These are phyloP conservation scores for Gymnobelideus leadbeateri DNA, from an alignment of 2,113 vertebrate species.

Conservation along the genomic window DNA sequence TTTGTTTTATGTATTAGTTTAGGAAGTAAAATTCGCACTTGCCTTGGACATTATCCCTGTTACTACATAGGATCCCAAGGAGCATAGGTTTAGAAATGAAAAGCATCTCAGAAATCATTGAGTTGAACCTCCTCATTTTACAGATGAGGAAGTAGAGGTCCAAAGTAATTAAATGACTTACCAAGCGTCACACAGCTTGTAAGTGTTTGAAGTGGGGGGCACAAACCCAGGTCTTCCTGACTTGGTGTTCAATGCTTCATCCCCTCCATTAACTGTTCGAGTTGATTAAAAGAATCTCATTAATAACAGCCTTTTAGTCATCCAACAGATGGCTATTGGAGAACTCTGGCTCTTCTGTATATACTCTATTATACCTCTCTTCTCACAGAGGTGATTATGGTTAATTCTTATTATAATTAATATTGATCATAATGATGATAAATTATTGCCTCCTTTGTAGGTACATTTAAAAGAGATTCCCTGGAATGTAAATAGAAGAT, in stretches of 20 bases:
- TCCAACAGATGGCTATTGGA: background rate
- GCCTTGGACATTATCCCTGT: background rate
- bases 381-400: conserved; percentile 29
- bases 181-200: background rate
- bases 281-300: background rate
- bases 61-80: background rate
- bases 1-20: background rate
- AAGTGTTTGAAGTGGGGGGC: background rate
- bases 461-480: conserved; percentile 70
- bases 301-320: background rate
- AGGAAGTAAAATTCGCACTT: background rate
- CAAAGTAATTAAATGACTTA: background rate
- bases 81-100: background rate
- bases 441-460: conserved; percentile 57
- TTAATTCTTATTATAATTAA: conserved; percentile 66
- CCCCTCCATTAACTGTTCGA: background rate
- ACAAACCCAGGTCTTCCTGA: background rate
- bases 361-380: conserved; percentile 13
- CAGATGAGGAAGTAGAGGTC: background rate
- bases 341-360: background rate
- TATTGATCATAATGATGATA: conserved; percentile 55
- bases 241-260: background rate
- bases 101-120: background rate
- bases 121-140: background rate
- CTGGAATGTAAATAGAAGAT: conserved; percentile 70